Conservation (phyloP, 1,140 invertebrate genomes). For the Caenorhabditis briggsae region DNA sequence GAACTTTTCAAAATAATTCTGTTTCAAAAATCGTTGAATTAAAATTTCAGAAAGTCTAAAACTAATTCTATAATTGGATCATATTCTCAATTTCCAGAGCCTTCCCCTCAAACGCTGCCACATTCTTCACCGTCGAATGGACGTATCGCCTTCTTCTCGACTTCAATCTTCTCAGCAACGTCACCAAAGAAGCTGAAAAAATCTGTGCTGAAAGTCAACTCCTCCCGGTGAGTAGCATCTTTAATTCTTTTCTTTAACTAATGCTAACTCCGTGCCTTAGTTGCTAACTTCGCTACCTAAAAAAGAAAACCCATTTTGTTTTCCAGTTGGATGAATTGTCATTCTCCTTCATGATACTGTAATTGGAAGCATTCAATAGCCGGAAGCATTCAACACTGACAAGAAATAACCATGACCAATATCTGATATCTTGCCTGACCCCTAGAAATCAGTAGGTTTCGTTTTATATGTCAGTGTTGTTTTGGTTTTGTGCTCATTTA, state of each 20-base stretch:
- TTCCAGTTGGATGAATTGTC: conserved; percentile 50
- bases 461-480: not conserved
- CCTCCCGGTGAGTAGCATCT: conserved; percentile 8
- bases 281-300: not conserved
- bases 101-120: conserved; percentile 92
- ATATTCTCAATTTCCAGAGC: conserved; percentile 82
- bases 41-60: no score
- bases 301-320: no score
- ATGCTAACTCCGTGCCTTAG: not conserved
- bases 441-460: conserved; percentile 31
- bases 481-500: not conserved
- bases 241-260: not conserved
- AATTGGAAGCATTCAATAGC: not conserved
- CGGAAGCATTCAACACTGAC: not conserved
- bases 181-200: conserved; percentile 34
- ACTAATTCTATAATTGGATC: not conserved
- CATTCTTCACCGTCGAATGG: conserved; percentile 88
- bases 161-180: conserved; percentile 61
- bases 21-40: not conserved
- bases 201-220: conserved; percentile 28
- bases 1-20: no score
- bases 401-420: not conserved
- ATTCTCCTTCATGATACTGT: conserved; percentile 32
- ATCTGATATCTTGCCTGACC: not conserved
- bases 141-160: conserved; percentile 76